These are phyloP conservation scores for Phytoseiulus persimilis DNA, from an alignment of 2,888 invertebrate genomes.

Conservation along the genomic window DNA sequence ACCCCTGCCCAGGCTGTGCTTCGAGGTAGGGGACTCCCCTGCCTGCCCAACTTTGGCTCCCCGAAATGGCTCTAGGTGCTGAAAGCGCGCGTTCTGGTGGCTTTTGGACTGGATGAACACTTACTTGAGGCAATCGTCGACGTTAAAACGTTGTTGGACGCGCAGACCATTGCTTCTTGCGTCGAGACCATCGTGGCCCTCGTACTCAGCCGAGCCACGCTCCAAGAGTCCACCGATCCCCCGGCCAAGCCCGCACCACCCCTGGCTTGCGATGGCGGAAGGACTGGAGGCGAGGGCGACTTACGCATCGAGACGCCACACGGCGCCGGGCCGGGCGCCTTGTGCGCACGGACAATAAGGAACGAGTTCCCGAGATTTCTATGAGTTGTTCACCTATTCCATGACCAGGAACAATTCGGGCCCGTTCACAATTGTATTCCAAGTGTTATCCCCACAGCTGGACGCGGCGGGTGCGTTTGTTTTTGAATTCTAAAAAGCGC, in stretches of 20 bases:
- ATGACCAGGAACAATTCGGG: background rate
- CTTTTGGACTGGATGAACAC: background rate
- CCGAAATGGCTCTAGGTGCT: background rate
- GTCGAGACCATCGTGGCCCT: conserved; percentile 37
- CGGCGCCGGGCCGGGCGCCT: background rate
- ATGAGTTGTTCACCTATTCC: background rate
- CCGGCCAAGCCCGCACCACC: conserved; percentile 38
- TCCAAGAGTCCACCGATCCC: conserved; percentile 34
- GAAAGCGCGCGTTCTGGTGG: background rate
- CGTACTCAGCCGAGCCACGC: conserved; percentile 31
- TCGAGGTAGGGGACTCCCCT: conserved; percentile 5
- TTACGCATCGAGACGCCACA: background rate
- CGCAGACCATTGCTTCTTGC: conserved; percentile 45
- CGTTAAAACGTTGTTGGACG: conserved; percentile 45
- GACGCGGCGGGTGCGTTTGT: background rate
- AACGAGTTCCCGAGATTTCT: background rate
- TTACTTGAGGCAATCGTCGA: conserved; percentile 43
- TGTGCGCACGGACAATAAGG: background rate
- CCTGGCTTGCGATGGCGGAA: conserved; percentile 31
- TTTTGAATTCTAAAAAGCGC: background rate
- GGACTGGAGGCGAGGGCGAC: conserved; percentile 6
- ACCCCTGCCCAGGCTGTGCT: conserved; percentile 7
- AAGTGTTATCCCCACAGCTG: background rate
- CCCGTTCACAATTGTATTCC: background rate
- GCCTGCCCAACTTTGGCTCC: background rate